These are phyloP conservation scores for Noctua comes DNA, from an alignment of 2,888 invertebrate species.

Conservation along the genomic window DNA sequence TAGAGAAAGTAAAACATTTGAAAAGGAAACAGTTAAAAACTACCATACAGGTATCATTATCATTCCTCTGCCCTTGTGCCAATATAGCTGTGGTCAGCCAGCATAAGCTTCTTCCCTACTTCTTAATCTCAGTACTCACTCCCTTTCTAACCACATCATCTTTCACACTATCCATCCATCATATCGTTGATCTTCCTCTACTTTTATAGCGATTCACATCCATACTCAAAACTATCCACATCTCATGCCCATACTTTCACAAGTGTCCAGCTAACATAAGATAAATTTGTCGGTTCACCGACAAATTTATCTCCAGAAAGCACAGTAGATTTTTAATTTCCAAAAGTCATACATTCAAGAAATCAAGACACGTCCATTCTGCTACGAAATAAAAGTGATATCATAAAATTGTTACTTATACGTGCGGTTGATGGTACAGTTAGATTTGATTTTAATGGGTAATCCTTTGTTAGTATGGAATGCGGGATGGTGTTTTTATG, in stretches of 20 bases:
- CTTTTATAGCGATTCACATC: background rate
- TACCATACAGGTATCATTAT: background rate
- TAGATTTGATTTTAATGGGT: conserved; percentile 48
- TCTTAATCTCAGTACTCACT: background rate
- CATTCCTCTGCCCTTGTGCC: background rate
- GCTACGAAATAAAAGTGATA: background rate
- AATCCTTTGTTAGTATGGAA: conserved; percentile 46
- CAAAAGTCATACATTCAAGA: background rate
- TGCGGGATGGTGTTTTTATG: conserved; percentile 25
- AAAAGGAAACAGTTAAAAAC: background rate
- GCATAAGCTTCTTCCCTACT: background rate
- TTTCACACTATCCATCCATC: background rate
- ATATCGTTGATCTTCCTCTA: background rate
- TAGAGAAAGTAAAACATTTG: background rate
- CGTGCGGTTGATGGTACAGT: conserved; percentile 10
- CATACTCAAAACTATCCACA: background rate
- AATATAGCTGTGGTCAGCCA: background rate
- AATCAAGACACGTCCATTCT: background rate
- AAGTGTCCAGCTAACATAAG: background rate
- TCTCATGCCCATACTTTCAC: background rate
- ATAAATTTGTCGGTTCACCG: no score
- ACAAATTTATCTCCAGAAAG: background rate
- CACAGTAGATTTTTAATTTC: background rate
- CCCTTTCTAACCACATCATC: background rate
- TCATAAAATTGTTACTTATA: background rate